A percentile compares a stretch with the other conserved stretches of the same genome.
Conservation (phyloP, 2,113 vertebrate genomes). For the Odocoileus hemionus region DNA sequence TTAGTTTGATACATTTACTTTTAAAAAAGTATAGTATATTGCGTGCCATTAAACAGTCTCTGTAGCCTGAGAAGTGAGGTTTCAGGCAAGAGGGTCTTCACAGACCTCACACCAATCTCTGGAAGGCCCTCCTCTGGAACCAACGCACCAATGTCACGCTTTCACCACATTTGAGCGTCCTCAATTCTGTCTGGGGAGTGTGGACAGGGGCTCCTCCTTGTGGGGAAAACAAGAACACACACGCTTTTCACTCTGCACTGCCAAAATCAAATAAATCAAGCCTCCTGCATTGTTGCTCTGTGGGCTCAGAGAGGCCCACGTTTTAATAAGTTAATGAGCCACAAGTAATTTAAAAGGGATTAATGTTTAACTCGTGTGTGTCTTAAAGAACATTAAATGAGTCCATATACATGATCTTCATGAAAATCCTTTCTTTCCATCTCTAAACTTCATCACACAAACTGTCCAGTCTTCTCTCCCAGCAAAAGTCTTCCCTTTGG, state of each 20-base stretch:
- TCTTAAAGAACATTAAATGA: not conserved
- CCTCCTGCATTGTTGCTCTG: not conserved
- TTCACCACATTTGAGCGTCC: not conserved
- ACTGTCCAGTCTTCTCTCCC: not conserved
- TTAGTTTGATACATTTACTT: not conserved
- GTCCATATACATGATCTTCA: too few relatives aligned
- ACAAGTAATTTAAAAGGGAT: not conserved
- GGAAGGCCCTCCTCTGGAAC: too few relatives aligned
- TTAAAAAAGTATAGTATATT: not conserved
- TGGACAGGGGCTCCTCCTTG: not conserved
- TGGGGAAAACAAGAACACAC: not conserved
- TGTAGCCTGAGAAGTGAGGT: not conserved
- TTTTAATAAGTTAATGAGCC: not conserved
- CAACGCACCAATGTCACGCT: fast-evolving
- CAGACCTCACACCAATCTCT: not conserved
- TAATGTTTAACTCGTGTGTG: not conserved
- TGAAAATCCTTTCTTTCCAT: not conserved
- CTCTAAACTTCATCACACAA: not conserved
- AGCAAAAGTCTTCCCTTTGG: not conserved
- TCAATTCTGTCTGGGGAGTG: too few relatives aligned
- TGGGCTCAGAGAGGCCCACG: not conserved
- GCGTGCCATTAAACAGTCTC: not conserved
- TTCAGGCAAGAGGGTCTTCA: not conserved
- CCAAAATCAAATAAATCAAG: not conserved
- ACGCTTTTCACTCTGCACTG: fast-evolving